Conservation (phyloP, 2,113 vertebrate species). For the Melanocharis versteri region DNA sequence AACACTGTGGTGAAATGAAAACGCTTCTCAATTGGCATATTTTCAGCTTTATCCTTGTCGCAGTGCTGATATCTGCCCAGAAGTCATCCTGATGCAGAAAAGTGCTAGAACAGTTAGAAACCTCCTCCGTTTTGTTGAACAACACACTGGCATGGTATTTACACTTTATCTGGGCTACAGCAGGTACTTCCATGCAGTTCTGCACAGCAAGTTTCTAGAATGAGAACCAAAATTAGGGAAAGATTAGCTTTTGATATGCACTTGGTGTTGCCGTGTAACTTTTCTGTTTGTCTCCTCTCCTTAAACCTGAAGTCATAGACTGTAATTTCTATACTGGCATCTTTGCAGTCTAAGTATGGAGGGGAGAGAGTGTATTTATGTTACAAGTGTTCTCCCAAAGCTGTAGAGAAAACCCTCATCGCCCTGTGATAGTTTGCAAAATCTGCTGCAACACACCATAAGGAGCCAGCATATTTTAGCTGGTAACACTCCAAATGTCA, state of each 20-base stretch:
- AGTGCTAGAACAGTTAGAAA: background rate
- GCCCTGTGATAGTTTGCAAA: background rate
- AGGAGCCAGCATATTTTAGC: constrained; percentile 58
- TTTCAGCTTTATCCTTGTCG: background rate
- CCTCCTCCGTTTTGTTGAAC: background rate
- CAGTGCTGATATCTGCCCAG: accelerated
- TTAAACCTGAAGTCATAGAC: background rate
- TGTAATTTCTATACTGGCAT: background rate
- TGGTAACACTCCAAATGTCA: constrained; percentile 49
- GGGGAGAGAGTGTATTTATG: background rate
- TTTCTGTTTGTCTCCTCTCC: background rate
- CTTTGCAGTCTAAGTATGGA: background rate
- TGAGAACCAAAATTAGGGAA: background rate
- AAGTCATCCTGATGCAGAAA: background rate
- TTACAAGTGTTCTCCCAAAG: background rate
- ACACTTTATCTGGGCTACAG: background rate
- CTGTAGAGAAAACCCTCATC: background rate
- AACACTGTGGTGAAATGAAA: accelerated
- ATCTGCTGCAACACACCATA: constrained; percentile 25
- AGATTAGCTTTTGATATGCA: accelerated
- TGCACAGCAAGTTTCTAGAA: background rate
- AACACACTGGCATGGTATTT: background rate
- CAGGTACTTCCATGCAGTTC: background rate
- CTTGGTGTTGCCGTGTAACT: background rate
- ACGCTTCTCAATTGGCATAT: accelerated